phyloP scores from a whole-genome alignment of 2,113 vertebrate species.

The Neoarius graeffei region DNA sequence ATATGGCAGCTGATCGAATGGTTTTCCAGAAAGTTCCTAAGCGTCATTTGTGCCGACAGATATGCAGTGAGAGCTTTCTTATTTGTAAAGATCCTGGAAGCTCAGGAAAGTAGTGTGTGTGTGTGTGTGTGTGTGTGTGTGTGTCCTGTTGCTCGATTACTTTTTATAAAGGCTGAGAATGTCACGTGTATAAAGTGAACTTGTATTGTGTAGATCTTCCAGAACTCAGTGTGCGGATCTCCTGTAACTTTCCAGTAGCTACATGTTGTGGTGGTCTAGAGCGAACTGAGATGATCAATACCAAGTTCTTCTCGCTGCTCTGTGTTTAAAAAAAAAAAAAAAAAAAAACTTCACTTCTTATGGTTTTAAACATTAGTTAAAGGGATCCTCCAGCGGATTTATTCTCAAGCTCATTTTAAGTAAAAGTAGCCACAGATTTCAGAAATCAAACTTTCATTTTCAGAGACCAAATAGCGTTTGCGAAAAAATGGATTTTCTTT shows the following conservation, averaged over 20 bases:
- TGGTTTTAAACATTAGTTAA: background rate
- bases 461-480: too few relatives aligned
- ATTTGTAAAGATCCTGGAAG: background rate
- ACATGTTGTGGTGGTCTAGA: background rate
- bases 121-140: background rate
- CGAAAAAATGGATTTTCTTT: too few relatives aligned
- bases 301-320: background rate
- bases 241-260: conserved; percentile 2
- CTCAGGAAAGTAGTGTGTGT: background rate
- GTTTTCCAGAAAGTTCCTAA: background rate
- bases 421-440: too few relatives aligned
- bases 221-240: conserved; percentile 30
- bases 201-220: conserved; percentile 35
- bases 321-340: background rate
- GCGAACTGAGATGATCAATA: background rate
- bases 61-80: background rate
- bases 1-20: background rate
- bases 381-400: background rate
- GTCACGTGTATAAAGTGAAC: background rate
- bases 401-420: too few relatives aligned
- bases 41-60: background rate
- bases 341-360: background rate
- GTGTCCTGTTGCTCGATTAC: background rate
- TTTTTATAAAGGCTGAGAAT: background rate
- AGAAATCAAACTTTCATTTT: too few relatives aligned